A percentile compares a stretch with the other conserved stretches of the same genome.
phyloP scores from a whole-genome alignment of 1,140 invertebrate species.

The Dendrolimus kikuchii region DNA sequence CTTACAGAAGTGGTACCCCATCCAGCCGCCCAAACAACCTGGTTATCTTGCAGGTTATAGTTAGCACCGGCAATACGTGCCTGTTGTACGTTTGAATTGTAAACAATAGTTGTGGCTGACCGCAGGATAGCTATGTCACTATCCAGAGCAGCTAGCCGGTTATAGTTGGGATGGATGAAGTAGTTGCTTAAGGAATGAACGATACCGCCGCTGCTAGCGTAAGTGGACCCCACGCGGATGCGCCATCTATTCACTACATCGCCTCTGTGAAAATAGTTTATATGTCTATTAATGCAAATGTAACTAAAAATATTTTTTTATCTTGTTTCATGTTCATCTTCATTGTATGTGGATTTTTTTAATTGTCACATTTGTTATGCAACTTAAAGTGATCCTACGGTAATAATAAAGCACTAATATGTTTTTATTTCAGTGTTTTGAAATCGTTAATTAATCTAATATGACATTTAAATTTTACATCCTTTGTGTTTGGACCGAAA shows the following conservation, averaged over 20 bases:
- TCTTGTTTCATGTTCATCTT: too few relatives aligned
- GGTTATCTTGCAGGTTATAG: constrained; percentile 11
- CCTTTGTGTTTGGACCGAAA: too few relatives aligned
- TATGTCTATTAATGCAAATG: neutral
- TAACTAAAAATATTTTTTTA: neutral
- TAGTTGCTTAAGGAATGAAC: constrained; percentile 17
- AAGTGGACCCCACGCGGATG: constrained; percentile 21
- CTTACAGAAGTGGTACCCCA: constrained; percentile 13
- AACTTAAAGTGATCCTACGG: too few relatives aligned
- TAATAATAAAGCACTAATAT: too few relatives aligned
- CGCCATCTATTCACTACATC: constrained; percentile 22
- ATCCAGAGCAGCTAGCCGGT: constrained; percentile 58
- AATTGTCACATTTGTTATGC: too few relatives aligned
- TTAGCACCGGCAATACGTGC: constrained; percentile 13
- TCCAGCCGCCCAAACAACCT: constrained; percentile 15
- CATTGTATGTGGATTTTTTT: too few relatives aligned
- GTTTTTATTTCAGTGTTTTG: too few relatives aligned
- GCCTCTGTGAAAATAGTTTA: constrained; percentile 11
- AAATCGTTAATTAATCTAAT: too few relatives aligned
- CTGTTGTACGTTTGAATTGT: constrained; percentile 7
- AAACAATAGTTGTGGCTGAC: constrained; percentile 35
- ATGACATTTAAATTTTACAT: too few relatives aligned
- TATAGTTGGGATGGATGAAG: constrained; percentile 70
- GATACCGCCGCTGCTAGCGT: constrained; percentile 19
- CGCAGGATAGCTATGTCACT: constrained; percentile 75